Conservation (phyloP, 1,140 invertebrate species). For the Euglossa dilemma region DNA sequence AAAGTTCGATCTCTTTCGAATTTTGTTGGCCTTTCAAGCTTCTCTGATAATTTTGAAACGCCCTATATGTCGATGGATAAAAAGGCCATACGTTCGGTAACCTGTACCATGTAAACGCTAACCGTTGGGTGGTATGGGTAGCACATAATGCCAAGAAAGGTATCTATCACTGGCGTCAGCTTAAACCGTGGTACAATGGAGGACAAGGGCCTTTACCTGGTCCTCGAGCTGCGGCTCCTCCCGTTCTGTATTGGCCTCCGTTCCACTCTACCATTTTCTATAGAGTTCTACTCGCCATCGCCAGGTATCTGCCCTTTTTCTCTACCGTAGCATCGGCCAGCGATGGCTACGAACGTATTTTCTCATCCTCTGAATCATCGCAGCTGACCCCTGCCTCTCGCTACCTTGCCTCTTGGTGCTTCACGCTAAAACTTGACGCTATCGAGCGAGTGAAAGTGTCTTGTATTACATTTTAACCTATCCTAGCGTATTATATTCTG, state of each 20-base stretch:
- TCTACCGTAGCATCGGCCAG: background rate
- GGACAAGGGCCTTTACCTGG: slow-evolving; percentile 74
- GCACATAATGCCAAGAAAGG: slow-evolving; percentile 59
- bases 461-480: no score
- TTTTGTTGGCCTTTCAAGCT: background rate
- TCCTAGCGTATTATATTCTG: no score
- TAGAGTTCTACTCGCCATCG: slow-evolving; percentile 46
- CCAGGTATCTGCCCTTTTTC: slow-evolving; percentile 45
- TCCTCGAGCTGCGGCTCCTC: slow-evolving; percentile 66
- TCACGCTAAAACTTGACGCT: no score
- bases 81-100: slow-evolving; percentile 45
- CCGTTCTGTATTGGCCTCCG: slow-evolving; percentile 59
- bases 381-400: no score
- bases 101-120: slow-evolving; percentile 38
- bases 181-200: slow-evolving; percentile 71
- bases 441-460: no score
- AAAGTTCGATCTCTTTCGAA: background rate
- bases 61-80: slow-evolving; percentile 11
- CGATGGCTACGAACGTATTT: slow-evolving; percentile 23
- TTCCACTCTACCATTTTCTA: slow-evolving; percentile 59
- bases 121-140: slow-evolving; percentile 25
- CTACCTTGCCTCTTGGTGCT: no score
- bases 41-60: background rate
- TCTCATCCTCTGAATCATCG: no score
- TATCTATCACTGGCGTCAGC: slow-evolving; percentile 77